These are phyloP conservation scores for Aethes cnicana DNA, from an alignment of 2,888 invertebrate genomes.

Conservation along the genomic window DNA sequence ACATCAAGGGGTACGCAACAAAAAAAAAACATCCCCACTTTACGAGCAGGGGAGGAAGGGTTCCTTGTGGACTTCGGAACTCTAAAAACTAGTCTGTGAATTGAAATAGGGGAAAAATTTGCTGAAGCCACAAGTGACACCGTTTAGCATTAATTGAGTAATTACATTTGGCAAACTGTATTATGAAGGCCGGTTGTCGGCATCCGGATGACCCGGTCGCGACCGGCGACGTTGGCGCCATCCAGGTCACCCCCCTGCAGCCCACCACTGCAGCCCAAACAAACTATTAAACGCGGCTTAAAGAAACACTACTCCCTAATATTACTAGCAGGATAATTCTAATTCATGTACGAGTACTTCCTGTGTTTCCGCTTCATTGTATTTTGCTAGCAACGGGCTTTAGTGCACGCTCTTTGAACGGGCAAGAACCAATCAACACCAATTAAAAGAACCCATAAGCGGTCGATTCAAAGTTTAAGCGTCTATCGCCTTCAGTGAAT, in stretches of 20 bases:
- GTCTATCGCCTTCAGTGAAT: slow-evolving; percentile 45
- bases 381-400: too few relatives aligned
- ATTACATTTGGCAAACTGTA: slow-evolving; percentile 52
- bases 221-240: slow-evolving; percentile 75
- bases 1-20: too few relatives aligned
- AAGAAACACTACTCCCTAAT: neutral
- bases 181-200: slow-evolving; percentile 60
- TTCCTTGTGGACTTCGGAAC: too few relatives aligned
- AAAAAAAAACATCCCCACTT: too few relatives aligned
- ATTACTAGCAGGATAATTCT: too few relatives aligned
- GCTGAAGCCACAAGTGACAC: slow-evolving; percentile 5
- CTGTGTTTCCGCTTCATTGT: too few relatives aligned
- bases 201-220: slow-evolving; percentile 75
- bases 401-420: neutral
- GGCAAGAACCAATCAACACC: slow-evolving; percentile 20
- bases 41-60: too few relatives aligned
- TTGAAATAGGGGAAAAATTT: too few relatives aligned
- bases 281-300: neutral
- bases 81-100: too few relatives aligned
- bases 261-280: neutral
- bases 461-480: slow-evolving; percentile 38
- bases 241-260: slow-evolving; percentile 69
- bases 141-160: slow-evolving; percentile 34
- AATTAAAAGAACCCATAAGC: slow-evolving; percentile 45
- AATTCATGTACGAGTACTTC: too few relatives aligned